These are phyloP conservation scores for Mionectes olivaceus DNA, from an alignment of 2,797 vertebrate species.

Conservation along the genomic window DNA sequence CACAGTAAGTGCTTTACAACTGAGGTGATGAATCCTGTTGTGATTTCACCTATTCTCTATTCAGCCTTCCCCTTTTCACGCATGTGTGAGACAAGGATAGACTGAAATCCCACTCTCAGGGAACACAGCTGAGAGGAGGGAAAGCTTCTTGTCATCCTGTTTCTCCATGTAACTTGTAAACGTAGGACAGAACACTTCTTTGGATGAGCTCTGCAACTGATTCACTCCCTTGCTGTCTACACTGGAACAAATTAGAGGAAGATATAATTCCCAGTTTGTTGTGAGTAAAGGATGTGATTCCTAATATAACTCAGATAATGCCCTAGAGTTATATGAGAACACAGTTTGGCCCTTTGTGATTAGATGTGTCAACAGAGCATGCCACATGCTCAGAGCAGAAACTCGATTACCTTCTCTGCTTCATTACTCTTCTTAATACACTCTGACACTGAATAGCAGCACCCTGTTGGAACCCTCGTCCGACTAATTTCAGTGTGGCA, in stretches of 20 bases:
- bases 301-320: conserved; percentile 26
- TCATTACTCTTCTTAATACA: conserved; percentile 64
- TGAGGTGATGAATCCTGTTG: not conserved
- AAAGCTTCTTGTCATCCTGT: not conserved
- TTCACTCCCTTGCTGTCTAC: not conserved
- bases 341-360: conserved; percentile 46
- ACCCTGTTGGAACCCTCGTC: conserved; percentile 45
- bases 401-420: conserved; percentile 53
- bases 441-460: conserved; percentile 49
- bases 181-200: not conserved
- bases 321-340: conserved; percentile 17
- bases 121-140: not conserved
- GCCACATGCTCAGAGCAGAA: conserved; percentile 46
- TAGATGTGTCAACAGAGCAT: conserved; percentile 49
- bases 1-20: not conserved
- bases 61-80: not conserved
- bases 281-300: not conserved
- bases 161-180: not conserved
- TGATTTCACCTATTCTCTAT: not conserved
- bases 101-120: not conserved
- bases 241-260: not conserved
- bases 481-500: conserved; percentile 39
- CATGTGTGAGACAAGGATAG: not conserved
- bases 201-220: not conserved
- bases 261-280: conserved; percentile 11